Evolutionary conservation across 2,888 invertebrate species (phyloP), one percentile per base, ranked within the genome.

Genomic region (Eupeodes luniger): DNA sequence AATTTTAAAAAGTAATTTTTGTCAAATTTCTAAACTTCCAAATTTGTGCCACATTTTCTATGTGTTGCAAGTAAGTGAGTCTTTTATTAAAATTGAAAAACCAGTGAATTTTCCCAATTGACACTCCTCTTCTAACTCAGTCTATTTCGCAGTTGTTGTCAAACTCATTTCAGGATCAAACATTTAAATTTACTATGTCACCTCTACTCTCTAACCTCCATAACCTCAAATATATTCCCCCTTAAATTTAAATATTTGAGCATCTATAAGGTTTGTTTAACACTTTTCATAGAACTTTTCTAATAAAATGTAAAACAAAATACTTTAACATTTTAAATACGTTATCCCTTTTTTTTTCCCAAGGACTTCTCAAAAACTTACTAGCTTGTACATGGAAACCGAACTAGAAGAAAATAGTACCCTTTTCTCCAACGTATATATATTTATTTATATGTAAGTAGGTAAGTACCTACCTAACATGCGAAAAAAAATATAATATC

Each of bases 401-500:
- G 19, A 66, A 47, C 27, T 12, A 66, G 3, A 49, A 66, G 12
- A 12, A 14, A 66, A 36, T 70, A 4, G 12, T 19, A 55, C 44
- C 55, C 70, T 70, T 55, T 44, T 19, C 2, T 40, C 16, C 14
- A 55, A 69, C 12, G 44, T 5, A 19, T 14, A 44, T n/a, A 12
- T 19, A 2, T 40, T 16, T 7, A n/a, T n/a, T 7, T 16, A 59
- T 27, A 27, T 12, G 34, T 61, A 19, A 7, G 36, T 34, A 36
- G 40, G 40, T 40, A 40, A 40, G 40, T 47, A 47, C 12, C 9
- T 19, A 34, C 40, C 53, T 44, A 81, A 57, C 47, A 72, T 78
- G 66, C 67, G 53, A 69, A 74, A 74, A 44, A 78, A 67, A 74
- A n/a, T 55, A 74, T 81, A 74, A 86, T 86, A 86, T 82, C 74